Evolutionary conservation across 1,140 invertebrate species (phyloP), one percentile per base, ranked within the genome.

Genomic region (Drosophila kurseongensis): DNA sequence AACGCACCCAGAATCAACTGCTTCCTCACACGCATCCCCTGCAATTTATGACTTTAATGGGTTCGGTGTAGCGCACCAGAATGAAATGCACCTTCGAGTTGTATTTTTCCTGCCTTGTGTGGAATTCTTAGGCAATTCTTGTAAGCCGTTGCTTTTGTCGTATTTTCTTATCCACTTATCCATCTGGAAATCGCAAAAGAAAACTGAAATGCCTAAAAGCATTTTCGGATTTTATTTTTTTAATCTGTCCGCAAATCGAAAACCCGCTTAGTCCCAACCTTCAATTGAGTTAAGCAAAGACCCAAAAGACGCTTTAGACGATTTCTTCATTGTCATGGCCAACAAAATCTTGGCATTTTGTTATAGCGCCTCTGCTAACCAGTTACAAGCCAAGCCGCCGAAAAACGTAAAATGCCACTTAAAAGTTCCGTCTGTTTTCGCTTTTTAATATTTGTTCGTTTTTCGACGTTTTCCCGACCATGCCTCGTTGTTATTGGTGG

Each of bases 11-110:
- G 40, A 40, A 42, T 52, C n/a, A 50, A 72, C 35, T 40, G 27
- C 14, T 14, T 5, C 14, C 18, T 41, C 27, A 47, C 55, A 66
- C 48, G 42, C 55, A 52, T 61, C 16, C 44, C 32, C 35, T 23
- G 38, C 13, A 45, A 57, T 59, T 77, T 57, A 79, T 69, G 60
- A 36, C 51, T 56, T 67, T 73, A 78, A 78, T 78, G 45, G 61
- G 35, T 42, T 60, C 16, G 1, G 13, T 27, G 42, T 23, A 27
- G 45, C 18, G 45, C 23, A 5, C 13, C 14, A 12, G 14, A 35
- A 13, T 16, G 60, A 45, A 40, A 16, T 38, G 14, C 40, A 32
- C 23, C 44, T 63, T 42, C 10, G 35, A 12, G 66, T 14, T 60
- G 4, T 13, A 14, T 18, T 23, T 51, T 18, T 14, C n/a, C 18